These are phyloP conservation scores for Sandelia bainsii DNA, from an alignment of 2,797 vertebrate species.

Conservation along the genomic window DNA sequence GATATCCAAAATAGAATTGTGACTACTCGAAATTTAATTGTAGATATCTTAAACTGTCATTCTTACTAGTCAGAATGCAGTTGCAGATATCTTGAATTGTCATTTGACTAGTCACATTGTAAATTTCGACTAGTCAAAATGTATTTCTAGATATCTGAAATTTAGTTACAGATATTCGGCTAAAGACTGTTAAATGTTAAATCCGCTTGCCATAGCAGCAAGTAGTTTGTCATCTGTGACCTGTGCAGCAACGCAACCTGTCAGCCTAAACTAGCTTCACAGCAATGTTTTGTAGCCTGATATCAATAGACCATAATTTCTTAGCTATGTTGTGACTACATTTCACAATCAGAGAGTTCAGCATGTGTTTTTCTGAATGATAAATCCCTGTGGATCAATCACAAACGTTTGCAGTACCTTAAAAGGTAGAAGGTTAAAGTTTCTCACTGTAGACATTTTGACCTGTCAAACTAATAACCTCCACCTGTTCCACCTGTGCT, in stretches of 20 bases:
- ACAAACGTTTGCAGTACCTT: conserved; percentile 22
- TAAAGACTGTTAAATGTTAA: too few species aligned
- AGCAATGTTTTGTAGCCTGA: neutral
- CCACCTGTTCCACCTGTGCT: conserved; percentile 50
- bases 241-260: neutral
- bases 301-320: neutral
- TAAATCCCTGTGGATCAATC: neutral
- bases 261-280: neutral
- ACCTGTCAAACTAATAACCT: conserved; percentile 36
- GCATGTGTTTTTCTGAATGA: neutral
- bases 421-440: conserved; percentile 46
- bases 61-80: too few species aligned
- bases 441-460: conserved; percentile 3
- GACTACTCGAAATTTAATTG: too few species aligned
- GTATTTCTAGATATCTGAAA: too few species aligned
- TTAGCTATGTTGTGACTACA: neutral
- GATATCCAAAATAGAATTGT: too few species aligned
- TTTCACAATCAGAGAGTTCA: neutral
- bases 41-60: too few species aligned
- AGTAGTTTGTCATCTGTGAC: neutral
- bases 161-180: too few species aligned
- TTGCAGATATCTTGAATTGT: too few species aligned
- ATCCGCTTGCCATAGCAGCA: neutral
- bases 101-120: too few species aligned
- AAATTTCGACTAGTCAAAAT: too few species aligned